Evolutionary conservation across 2,888 invertebrate genomes (phyloP), one percentile per base, ranked within the genome.

Genomic region (Oligia latruncula): DNA sequence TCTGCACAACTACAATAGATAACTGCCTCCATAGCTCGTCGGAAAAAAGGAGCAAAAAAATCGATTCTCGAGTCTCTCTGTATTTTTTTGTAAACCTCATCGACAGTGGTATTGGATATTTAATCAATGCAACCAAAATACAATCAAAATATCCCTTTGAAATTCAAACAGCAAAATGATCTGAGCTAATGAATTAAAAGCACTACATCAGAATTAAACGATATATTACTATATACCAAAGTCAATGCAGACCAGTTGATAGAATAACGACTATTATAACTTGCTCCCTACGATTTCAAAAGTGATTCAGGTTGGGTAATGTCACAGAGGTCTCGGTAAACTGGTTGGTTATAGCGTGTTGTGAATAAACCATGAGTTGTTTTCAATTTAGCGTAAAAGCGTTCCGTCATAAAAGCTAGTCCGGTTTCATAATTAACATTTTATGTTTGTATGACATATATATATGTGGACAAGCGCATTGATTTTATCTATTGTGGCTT

Each of bases 301-400:
- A 84, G 72, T 77, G 55, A 84, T 84, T 86, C 82, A 77, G 74
- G 80, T 87, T 80, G 76, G 82, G 88, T 87, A 89, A 92, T 93
- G 92, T 93, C 92, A 90, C 92, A 92, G 83, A 87, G 94, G 81
- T 92, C 94, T 91, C 79, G 87, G 85, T 92, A 92, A 86, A 90
- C 90, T 95, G 95, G 95, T 83, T 86, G 84, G 83, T 84, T 90
- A 92, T 92, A 91, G 90, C 93, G 91, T 92, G 95, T 92, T 91
- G 93, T 96, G 96, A 96, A 96, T 96, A 96, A 96, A 95, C 95
- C 96, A 96, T 96, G 96, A 96, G 95, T 94, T 96, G 96, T 96
- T 96, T 96, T 96, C 96, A 96, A 96, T 96, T 96, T 95, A 92
- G 94, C 95, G 95, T 96, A 95, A 96, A 96, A 96, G 96, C 95